Conservation (phyloP, 2,888 invertebrate genomes). For the Perizoma affinitatum region DNA sequence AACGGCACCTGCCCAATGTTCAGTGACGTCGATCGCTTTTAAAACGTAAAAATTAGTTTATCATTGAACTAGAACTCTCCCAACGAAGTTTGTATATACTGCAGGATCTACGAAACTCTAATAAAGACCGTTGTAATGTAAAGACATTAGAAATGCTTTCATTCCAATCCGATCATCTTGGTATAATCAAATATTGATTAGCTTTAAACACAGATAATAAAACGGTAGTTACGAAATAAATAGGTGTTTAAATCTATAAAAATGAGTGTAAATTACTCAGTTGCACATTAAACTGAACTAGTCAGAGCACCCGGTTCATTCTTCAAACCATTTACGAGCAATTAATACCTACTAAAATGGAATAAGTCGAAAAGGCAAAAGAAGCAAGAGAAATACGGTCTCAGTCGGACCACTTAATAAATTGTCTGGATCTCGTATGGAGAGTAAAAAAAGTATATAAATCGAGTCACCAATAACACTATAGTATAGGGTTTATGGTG, state of each 20-base stretch:
- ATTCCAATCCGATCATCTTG: neutral
- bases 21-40: conserved; percentile 33
- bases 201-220: conserved; percentile 11
- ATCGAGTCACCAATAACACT: conserved; percentile 77
- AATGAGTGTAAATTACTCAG: conserved; percentile 24
- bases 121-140: neutral
- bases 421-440: conserved; percentile 62
- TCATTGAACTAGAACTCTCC: conserved; percentile 18
- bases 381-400: conserved; percentile 54
- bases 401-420: conserved; percentile 72
- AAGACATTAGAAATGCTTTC: neutral
- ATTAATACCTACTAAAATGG: conserved; percentile 63
- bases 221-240: conserved; percentile 17
- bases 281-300: conserved; percentile 20
- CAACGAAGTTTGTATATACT: conserved; percentile 3
- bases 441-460: conserved; percentile 66
- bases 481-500: conserved; percentile 78
- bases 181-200: conserved; percentile 8
- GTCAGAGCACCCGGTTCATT: conserved; percentile 12
- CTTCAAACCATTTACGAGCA: conserved; percentile 49
- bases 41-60: conserved; percentile 32
- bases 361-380: conserved; percentile 53
- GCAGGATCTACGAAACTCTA: neutral
- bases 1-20: conserved; percentile 76
- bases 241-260: conserved; percentile 23